A percentile compares a stretch with the other conserved stretches of the same genome.
phyloP scores from a whole-genome alignment of 2,888 invertebrate genomes.

The Pimpla rufipes region DNA sequence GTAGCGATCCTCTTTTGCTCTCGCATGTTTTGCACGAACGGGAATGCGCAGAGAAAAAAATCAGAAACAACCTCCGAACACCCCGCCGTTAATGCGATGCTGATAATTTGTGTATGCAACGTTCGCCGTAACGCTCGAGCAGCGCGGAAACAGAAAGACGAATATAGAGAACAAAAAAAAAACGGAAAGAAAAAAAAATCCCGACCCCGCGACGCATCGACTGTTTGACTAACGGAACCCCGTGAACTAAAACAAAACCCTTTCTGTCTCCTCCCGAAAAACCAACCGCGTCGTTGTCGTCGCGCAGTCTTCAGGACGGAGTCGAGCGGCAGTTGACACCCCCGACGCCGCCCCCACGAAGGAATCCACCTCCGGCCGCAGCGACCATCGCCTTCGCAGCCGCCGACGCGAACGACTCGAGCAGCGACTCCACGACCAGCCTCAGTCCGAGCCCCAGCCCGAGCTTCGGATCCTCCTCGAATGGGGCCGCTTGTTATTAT shows the following conservation, averaged over 20 bases:
- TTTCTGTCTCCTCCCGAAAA: constrained; percentile 61
- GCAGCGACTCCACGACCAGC: constrained; percentile 78
- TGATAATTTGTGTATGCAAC: constrained; percentile 31
- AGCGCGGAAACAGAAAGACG: constrained; percentile 3
- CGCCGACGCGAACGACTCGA: constrained; percentile 73
- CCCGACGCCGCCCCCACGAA: constrained; percentile 88
- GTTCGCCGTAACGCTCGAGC: constrained; percentile 49
- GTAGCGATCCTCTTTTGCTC: constrained; percentile 31
- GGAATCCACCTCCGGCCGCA: constrained; percentile 81
- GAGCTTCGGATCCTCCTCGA: constrained; percentile 79
- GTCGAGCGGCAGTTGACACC: constrained; percentile 89
- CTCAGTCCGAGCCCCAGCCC: constrained; percentile 76
- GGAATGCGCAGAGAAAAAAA: constrained; percentile 9
- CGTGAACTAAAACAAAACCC: constrained; percentile 48
- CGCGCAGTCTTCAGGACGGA: constrained; percentile 87
- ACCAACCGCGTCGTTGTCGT: constrained; percentile 68
- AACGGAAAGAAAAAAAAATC: constrained; percentile 32
- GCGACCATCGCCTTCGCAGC: constrained; percentile 79
- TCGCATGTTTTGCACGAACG: constrained; percentile 58
- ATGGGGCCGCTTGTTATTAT: constrained; percentile 80
- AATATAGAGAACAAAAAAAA: constrained; percentile 2
- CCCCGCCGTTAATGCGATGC: constrained; percentile 11
- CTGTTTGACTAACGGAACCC: constrained; percentile 16
- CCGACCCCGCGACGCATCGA: constrained; percentile 28
- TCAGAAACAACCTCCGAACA: background rate